These are phyloP conservation scores for Nicator chloris DNA, from an alignment of 2,113 vertebrate genomes.

Conservation along the genomic window DNA sequence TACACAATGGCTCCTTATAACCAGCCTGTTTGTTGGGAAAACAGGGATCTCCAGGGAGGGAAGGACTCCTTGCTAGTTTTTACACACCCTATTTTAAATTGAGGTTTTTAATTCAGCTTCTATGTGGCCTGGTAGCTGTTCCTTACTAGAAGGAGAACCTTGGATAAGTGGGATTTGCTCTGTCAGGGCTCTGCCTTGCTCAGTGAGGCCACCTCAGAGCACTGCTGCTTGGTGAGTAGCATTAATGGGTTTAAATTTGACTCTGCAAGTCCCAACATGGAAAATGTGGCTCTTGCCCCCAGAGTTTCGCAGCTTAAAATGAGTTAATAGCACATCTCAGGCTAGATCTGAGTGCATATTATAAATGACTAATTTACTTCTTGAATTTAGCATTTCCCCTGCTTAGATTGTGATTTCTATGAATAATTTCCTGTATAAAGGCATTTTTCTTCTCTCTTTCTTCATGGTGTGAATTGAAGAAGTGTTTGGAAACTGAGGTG, in stretches of 20 bases:
- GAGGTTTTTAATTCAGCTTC: not conserved
- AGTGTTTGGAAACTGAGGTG: not conserved
- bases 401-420: not conserved
- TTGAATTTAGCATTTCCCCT: not conserved
- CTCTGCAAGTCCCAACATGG: not conserved
- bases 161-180: not conserved
- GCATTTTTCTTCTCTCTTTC: not conserved
- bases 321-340: not conserved
- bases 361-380: not conserved
- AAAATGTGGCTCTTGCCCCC: not conserved
- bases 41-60: not conserved
- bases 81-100: not conserved
- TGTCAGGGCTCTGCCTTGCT: not conserved
- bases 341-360: not conserved
- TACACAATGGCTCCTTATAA: not conserved
- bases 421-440: not conserved
- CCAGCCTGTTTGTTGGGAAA: not conserved
- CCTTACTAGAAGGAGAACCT: not conserved
- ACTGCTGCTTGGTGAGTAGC: not conserved
- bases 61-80: not conserved
- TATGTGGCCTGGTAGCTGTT: not conserved
- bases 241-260: not conserved
- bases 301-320: not conserved
- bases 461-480: not conserved
- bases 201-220: fast-evolving